These are phyloP conservation scores for Nebria salina DNA, from an alignment of 2,888 invertebrate species.

Conservation along the genomic window DNA sequence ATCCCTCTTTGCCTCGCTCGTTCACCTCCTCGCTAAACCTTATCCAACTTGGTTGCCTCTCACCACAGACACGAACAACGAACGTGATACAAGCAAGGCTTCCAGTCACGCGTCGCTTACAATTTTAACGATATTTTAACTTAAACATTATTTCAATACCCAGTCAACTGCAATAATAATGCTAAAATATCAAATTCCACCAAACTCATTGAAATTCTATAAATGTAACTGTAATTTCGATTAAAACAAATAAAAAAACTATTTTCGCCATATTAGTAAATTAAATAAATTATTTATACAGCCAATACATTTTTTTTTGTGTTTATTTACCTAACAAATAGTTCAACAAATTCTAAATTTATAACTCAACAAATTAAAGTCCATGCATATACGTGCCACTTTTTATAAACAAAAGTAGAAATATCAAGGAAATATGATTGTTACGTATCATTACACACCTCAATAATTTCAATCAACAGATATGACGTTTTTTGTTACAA, in stretches of 20 bases:
- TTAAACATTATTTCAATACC: constrained; percentile 12
- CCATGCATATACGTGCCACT: not conserved
- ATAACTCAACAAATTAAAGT: not conserved
- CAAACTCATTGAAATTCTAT: not conserved
- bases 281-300: not conserved
- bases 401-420: not conserved
- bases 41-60: constrained; percentile 19
- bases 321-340: no score
- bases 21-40: constrained; percentile 7
- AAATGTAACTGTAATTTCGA: not conserved
- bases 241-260: no score
- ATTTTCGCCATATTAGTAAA: no score
- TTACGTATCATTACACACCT: constrained; percentile 1
- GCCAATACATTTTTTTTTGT: no score
- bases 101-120: constrained; percentile 40
- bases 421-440: not conserved
- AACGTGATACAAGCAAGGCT: constrained; percentile 44
- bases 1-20: constrained; percentile 22
- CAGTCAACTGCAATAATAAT: not conserved
- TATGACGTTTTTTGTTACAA: not conserved
- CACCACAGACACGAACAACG: constrained; percentile 34
- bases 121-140: constrained; percentile 23
- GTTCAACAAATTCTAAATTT: not conserved
- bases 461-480: not conserved
- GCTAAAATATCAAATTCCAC: not conserved